phyloP scores from a whole-genome alignment of 2,797 vertebrate species.

The Argya squamiceps region DNA sequence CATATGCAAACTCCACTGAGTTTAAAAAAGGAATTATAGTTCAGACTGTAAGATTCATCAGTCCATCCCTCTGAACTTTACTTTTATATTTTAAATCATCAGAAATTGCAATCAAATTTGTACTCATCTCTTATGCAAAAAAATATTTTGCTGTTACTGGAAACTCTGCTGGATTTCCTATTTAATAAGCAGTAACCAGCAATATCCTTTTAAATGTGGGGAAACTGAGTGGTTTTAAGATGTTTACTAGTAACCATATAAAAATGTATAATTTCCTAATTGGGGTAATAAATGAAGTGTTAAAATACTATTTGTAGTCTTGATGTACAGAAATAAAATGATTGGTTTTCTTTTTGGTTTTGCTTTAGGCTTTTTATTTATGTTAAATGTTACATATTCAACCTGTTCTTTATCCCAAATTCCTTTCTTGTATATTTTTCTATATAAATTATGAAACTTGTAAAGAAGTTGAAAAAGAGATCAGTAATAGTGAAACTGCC shows the following conservation, averaged over 20 bases:
- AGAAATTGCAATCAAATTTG: conserved; percentile 48
- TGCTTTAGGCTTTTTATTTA: conserved; percentile 72
- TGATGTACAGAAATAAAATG: conserved; percentile 77
- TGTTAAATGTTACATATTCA: conserved; percentile 45
- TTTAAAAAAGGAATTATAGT: not conserved
- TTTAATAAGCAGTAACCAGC: conserved; percentile 72
- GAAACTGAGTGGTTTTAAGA: conserved; percentile 70
- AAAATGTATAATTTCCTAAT: conserved; percentile 82
- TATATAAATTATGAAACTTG: conserved; percentile 53
- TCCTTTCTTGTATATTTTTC: conserved; percentile 60
- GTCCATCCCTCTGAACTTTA: conserved; percentile 12
- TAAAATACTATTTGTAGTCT: conserved; percentile 79
- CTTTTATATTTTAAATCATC: conserved; percentile 19
- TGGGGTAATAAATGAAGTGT: conserved; percentile 78
- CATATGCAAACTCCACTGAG: not conserved
- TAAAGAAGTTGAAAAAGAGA: conserved; percentile 45
- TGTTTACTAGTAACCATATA: conserved; percentile 76
- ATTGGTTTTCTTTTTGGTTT: conserved; percentile 73
- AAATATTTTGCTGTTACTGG: conserved; percentile 59
- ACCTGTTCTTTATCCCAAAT: conserved; percentile 19
- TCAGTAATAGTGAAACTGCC: conserved; percentile 2
- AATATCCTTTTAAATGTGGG: conserved; percentile 74
- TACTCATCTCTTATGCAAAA: conserved; percentile 65
- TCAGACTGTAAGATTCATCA: not conserved
- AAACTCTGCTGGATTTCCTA: conserved; percentile 51